phyloP scores from a whole-genome alignment of 2,888 invertebrate species.

The Nasonia oneida region DNA sequence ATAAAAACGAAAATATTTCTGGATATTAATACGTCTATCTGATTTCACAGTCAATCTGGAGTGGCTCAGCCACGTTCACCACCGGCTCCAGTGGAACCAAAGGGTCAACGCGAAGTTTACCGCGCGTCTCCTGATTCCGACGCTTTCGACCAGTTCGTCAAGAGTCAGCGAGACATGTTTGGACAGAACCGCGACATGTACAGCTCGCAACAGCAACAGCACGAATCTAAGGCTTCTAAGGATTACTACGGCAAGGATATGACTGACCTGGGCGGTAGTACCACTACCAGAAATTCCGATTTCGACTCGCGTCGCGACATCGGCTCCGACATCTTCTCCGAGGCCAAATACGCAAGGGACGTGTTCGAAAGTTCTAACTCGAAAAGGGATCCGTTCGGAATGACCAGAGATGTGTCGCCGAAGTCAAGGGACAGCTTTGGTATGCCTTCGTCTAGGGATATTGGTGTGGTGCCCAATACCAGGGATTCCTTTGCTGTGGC shows the following conservation, averaged over 20 bases:
- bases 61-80: constrained; percentile 84
- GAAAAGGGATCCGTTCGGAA: constrained; percentile 76
- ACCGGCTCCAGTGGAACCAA: constrained; percentile 84
- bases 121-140: constrained; percentile 77
- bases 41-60: constrained; percentile 76
- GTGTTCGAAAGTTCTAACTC: constrained; percentile 75
- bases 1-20: no score
- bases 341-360: constrained; percentile 76
- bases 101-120: constrained; percentile 74
- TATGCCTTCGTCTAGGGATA: constrained; percentile 77
- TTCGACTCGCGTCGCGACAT: constrained; percentile 75
- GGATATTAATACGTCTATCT: not conserved
- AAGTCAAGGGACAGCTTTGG: constrained; percentile 78
- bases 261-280: constrained; percentile 72
- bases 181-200: constrained; percentile 75
- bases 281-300: constrained; percentile 72
- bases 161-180: constrained; percentile 77
- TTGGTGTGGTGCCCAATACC: constrained; percentile 77
- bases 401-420: constrained; percentile 76
- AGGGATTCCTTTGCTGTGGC: constrained; percentile 76
- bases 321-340: constrained; percentile 75
- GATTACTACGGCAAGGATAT: constrained; percentile 74
- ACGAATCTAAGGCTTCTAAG: constrained; percentile 44
- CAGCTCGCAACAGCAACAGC: constrained; percentile 70
- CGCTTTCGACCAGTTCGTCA: constrained; percentile 74